A percentile compares a stretch with the other conserved stretches of the same genome.
Evolutionary conservation across 2,797 vertebrate species (phyloP).

Genomic region (Pipistrellus pipistrellus): DNA sequence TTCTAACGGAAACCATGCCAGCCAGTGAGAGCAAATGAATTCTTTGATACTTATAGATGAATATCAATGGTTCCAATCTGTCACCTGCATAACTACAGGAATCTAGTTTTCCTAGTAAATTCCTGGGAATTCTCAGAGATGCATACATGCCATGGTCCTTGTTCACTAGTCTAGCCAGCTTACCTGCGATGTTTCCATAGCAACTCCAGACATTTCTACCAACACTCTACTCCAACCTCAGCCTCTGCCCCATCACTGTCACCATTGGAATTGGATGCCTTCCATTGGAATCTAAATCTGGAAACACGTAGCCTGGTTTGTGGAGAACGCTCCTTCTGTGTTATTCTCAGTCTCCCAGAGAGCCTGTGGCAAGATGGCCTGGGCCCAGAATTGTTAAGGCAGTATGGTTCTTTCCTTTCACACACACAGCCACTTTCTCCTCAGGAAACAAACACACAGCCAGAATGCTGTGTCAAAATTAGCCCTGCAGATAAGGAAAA

Average conservation of each 20-base stretch:
- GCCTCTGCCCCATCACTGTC: not conserved
- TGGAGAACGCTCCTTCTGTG: not conserved
- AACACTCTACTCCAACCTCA: not conserved
- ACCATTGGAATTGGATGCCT: not conserved
- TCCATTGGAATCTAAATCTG: not conserved
- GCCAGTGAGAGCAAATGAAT: not conserved
- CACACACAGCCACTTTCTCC: not conserved
- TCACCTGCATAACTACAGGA: not conserved
- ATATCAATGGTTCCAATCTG: not conserved
- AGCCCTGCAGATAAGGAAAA: not conserved
- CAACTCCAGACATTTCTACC: constrained; percentile 22
- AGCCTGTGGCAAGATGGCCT: not conserved
- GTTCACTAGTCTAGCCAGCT: not conserved
- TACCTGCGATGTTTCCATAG: constrained; percentile 58
- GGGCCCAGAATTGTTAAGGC: not conserved
- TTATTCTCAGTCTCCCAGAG: not conserved
- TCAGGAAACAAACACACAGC: not conserved
- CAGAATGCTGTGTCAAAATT: not conserved
- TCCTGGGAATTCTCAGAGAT: constrained; percentile 23
- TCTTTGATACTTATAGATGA: not conserved
- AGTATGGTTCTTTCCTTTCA: not conserved
- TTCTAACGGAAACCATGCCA: not conserved
- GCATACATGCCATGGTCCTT: not conserved
- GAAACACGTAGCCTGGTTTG: not conserved
- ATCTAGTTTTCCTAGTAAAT: constrained; percentile 24